Conservation (phyloP, 2,888 invertebrate species). For the Thera obeliscata region DNA sequence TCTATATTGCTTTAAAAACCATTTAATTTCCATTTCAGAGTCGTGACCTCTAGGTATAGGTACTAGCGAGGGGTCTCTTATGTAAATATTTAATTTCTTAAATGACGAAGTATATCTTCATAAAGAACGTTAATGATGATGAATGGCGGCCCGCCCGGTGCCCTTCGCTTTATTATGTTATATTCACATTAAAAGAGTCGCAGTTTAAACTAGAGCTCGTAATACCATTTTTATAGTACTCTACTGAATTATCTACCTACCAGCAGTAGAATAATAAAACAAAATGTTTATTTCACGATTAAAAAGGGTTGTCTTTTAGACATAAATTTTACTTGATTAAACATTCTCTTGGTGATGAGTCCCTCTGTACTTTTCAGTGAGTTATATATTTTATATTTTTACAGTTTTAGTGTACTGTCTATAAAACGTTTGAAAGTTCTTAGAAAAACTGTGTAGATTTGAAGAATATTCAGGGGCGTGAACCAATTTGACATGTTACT, state of each 20-base stretch:
- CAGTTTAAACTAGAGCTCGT: background rate
- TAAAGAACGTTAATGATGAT: slow-evolving; percentile 15
- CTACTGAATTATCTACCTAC: background rate
- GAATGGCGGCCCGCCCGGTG: slow-evolving; percentile 7
- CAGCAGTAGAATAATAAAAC: background rate
- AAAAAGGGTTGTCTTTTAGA: background rate
- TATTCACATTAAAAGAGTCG: slow-evolving; percentile 8
- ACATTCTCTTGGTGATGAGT: too few relatives aligned
- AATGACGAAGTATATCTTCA: slow-evolving; percentile 12
- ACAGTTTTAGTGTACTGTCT: too few relatives aligned
- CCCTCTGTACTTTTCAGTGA: too few relatives aligned
- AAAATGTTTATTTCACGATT: background rate
- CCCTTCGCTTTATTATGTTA: slow-evolving; percentile 1
- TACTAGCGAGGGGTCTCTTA: too few relatives aligned
- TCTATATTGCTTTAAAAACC: background rate
- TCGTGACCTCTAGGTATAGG: background rate
- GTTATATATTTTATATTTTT: background rate
- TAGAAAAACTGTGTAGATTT: too few relatives aligned
- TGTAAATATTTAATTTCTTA: background rate
- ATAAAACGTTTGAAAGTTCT: too few relatives aligned
- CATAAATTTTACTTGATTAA: too few relatives aligned
- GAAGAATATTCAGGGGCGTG: background rate
- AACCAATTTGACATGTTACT: background rate
- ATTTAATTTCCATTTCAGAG: background rate
- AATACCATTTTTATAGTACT: background rate